Percentiles rank a stretch among this genome's conserved stretches.
phyloP scores from a whole-genome alignment of 1,140 invertebrate genomes.

The Saccostrea echinata region DNA sequence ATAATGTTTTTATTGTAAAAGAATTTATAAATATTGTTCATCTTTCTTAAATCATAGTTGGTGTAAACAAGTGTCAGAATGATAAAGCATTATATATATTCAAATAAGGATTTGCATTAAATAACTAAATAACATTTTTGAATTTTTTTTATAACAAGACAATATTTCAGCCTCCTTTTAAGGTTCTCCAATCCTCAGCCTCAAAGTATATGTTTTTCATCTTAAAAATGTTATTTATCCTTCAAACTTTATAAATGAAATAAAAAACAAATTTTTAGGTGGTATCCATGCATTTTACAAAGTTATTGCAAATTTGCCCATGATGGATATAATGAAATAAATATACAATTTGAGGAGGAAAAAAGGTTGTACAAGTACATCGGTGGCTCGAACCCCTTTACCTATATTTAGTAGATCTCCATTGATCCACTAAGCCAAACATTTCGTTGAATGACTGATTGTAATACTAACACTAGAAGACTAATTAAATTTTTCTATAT shows the following conservation, averaged over 20 bases:
- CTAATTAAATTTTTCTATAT: slow-evolving; percentile 25
- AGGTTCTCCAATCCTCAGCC: slow-evolving; percentile 14
- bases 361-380: slow-evolving; percentile 17
- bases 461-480: slow-evolving; percentile 22
- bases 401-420: slow-evolving; percentile 17
- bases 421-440: slow-evolving; percentile 12
- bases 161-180: slow-evolving; percentile 22
- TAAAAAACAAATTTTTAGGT: background rate
- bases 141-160: slow-evolving; percentile 20
- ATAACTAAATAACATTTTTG: slow-evolving; percentile 19
- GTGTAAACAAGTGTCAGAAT: slow-evolving; percentile 17
- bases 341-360: slow-evolving; percentile 1
- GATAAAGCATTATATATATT: slow-evolving; percentile 20
- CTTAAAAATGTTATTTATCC: slow-evolving; percentile 24
- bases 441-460: slow-evolving; percentile 17
- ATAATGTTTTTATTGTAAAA: slow-evolving; percentile 25
- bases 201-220: slow-evolving; percentile 24
- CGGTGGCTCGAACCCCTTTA: slow-evolving; percentile 8
- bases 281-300: slow-evolving; percentile 22
- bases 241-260: slow-evolving; percentile 25
- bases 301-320: slow-evolving; percentile 22
- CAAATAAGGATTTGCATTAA: slow-evolving; percentile 23
- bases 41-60: slow-evolving; percentile 24
- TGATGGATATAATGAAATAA: slow-evolving; percentile 24
- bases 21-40: slow-evolving; percentile 24